Evolutionary conservation across 2,888 invertebrate genomes (phyloP), one percentile per base, ranked within the genome.

Genomic region (Drosophila anomalata): DNA sequence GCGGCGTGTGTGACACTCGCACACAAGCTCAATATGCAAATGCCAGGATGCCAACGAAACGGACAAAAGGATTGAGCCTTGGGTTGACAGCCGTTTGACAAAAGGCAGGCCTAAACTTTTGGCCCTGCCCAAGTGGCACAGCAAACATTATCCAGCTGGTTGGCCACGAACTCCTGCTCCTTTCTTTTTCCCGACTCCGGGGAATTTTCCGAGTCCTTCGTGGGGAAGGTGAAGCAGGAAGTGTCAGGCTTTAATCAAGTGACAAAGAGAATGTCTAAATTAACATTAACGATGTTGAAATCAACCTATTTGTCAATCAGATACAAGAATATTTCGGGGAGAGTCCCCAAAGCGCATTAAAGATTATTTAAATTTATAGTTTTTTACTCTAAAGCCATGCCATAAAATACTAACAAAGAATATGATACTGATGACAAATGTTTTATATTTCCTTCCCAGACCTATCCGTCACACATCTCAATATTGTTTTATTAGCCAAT

Each of bases 51-150:
- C 48, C 55, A 66, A 54, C 61, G 62, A 59, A 76, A 56, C 66
- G 76, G 75, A 75, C 75, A 75, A 75, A 75, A 75, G 76, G 76
- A 70, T 70, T 70, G 55, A 29, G 73, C 73, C 56, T 48, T 36
- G 66, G 66, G 61, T 59, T 75, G 75, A 75, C 75, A 75, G 66
- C 55, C 61, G 58, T 58, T 75, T 75, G 75, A 75, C 75, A 75
- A 72, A 53, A 56, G 55, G 56, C n/a, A 66, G 48, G 72, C 66
- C 66, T 42, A 46, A 73, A 73, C 73, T 71, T 44, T 57, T 63
- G 56, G 74, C 66, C 67, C 36, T n/a, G 63, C 60, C 60, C 65
- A 70, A 75, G 76, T 76, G 76, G 57, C 76, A 60, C 52, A 50
- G 47, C 63, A 58, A 36, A 63, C 61, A 59, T 74, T 56, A 70